Conservation (phyloP, 1,140 invertebrate species). For the Drosophila parabipectinata region DNA sequence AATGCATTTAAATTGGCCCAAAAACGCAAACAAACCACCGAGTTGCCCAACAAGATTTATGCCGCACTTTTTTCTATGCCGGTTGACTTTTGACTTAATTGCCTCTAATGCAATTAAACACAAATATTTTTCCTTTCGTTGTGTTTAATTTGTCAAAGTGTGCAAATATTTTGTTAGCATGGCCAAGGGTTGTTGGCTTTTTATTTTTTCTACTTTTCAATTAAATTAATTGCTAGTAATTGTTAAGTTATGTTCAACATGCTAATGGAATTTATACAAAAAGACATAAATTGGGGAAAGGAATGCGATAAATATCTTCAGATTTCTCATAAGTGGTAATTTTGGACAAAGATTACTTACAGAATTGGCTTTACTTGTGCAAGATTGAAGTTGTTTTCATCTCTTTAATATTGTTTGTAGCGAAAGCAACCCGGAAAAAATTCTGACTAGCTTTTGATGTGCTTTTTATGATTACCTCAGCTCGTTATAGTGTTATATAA, state of each 20-base stretch:
- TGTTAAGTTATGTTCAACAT: slow-evolving; percentile 42
- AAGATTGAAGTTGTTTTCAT: not conserved
- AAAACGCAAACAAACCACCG: slow-evolving; percentile 40
- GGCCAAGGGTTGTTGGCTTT: slow-evolving; percentile 9
- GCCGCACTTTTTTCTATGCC: slow-evolving; percentile 37
- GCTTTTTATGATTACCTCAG: slow-evolving; percentile 18
- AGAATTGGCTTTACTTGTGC: not conserved
- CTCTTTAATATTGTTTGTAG: not conserved
- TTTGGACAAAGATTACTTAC: not conserved
- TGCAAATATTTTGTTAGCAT: slow-evolving; percentile 47
- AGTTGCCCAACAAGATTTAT: slow-evolving; percentile 57
- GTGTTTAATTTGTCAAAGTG: slow-evolving; percentile 59
- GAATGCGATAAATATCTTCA: not conserved
- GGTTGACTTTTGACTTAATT: slow-evolving; percentile 58
- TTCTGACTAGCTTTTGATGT: slow-evolving; percentile 24
- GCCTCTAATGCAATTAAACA: slow-evolving; percentile 71
- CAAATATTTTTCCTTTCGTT: slow-evolving; percentile 63
- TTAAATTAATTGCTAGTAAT: slow-evolving; percentile 58
- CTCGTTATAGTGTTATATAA: slow-evolving; percentile 44
- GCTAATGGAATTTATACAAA: slow-evolving; percentile 19
- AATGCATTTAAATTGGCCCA: slow-evolving; percentile 73
- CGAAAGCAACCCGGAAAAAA: slow-evolving; percentile 19
- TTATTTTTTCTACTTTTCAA: slow-evolving; percentile 16
- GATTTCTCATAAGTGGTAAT: slow-evolving; percentile 5
- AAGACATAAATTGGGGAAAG: slow-evolving; percentile 5